These are phyloP conservation scores for Sebastiscus tertius DNA, from an alignment of 2,797 vertebrate genomes.

Conservation along the genomic window DNA sequence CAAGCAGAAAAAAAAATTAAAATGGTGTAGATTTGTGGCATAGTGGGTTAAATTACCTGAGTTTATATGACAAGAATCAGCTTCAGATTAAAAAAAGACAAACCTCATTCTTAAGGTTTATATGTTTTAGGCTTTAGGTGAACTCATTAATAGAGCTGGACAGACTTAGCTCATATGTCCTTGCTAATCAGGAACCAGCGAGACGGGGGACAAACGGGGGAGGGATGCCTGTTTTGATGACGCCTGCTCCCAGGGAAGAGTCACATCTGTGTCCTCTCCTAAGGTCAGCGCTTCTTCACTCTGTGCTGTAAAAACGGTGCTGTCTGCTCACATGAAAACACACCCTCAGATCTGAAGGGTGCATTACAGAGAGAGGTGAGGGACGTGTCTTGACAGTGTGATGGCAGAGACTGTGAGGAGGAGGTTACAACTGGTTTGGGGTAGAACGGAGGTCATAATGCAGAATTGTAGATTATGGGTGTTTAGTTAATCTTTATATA, in stretches of 20 bases:
- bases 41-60: background rate
- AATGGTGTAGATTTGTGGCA: background rate
- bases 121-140: constrained; percentile 9
- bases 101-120: background rate
- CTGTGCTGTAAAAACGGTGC: background rate
- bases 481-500: background rate
- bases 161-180: constrained; percentile 25
- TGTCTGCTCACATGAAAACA: constrained; percentile 36
- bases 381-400: constrained; percentile 10
- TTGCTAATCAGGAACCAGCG: constrained; percentile 37
- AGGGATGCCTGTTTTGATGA: constrained; percentile 44
- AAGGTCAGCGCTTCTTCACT: constrained; percentile 50
- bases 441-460: background rate
- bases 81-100: background rate
- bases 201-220: constrained; percentile 3
- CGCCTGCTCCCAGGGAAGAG: constrained; percentile 50
- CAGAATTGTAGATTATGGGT: background rate
- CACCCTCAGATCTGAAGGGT: constrained; percentile 24
- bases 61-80: background rate
- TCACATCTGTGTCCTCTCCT: constrained; percentile 67
- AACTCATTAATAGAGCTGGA: background rate
- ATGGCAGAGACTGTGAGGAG: constrained; percentile 15
- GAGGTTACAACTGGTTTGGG: constrained; percentile 20
- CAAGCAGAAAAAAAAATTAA: background rate
- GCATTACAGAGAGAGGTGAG: constrained; percentile 1